A percentile compares a stretch with the other conserved stretches of the same genome.
Conservation (phyloP, 2,113 vertebrate species). For the Malurus cyaneus region DNA sequence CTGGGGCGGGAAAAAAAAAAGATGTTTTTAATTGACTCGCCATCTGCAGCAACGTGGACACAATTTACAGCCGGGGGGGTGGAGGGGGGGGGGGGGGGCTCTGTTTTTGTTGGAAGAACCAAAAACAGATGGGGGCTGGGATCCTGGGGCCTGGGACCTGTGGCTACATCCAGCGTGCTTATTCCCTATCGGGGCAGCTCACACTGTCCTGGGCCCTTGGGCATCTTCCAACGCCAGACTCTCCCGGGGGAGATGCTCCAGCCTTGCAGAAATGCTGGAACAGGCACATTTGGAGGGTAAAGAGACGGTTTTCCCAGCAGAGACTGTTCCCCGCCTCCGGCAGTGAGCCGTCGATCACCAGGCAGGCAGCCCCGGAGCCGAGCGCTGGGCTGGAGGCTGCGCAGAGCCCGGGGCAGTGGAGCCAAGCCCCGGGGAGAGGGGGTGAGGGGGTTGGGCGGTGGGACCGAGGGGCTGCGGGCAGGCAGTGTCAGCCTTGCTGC, state of each 20-base stretch:
- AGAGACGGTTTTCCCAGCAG: neutral
- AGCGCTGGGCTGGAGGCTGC: neutral
- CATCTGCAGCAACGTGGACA: conserved; percentile 15
- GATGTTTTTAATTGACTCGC: neutral
- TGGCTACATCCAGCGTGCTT: rapidly evolving
- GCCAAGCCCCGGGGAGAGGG: neutral
- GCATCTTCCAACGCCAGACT: neutral
- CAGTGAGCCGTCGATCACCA: neutral
- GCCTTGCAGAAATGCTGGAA: neutral
- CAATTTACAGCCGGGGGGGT: neutral
- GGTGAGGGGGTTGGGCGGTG: neutral
- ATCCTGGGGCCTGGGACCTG: neutral
- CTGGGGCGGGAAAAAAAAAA: neutral
- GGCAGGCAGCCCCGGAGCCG: neutral
- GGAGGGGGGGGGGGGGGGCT: rapidly evolving
- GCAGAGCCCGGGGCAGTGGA: neutral
- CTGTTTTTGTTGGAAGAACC: neutral
- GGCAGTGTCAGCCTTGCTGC: neutral
- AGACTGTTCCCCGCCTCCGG: neutral
- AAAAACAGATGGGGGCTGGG: neutral
- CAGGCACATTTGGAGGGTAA: neutral
- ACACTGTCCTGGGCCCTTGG: neutral
- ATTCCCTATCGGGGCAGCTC: neutral
- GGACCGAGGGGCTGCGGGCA: neutral
- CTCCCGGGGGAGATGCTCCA: neutral